phyloP scores from a whole-genome alignment of 2,797 vertebrate genomes.

The Gobionotothen gibberifrons region DNA sequence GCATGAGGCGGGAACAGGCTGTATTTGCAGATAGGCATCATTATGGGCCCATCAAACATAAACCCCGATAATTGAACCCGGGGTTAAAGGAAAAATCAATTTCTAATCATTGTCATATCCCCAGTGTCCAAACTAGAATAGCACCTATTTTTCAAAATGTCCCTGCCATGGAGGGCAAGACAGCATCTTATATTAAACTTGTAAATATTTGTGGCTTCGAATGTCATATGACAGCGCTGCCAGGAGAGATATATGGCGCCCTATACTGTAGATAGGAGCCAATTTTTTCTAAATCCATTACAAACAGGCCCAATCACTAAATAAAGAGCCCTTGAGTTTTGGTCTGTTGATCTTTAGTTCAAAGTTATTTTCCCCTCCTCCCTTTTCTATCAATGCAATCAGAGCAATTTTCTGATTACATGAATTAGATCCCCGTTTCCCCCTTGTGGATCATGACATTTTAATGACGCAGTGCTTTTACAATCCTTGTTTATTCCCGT shows the following conservation, averaged over 20 bases:
- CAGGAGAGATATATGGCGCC: constrained; percentile 49
- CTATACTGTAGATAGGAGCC: constrained; percentile 31
- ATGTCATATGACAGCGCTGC: constrained; percentile 44
- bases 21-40: constrained; percentile 68
- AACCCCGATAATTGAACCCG: constrained; percentile 78
- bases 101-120: constrained; percentile 82
- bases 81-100: constrained; percentile 79
- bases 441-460: constrained; percentile 62
- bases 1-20: constrained; percentile 42
- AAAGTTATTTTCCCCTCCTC: constrained; percentile 35
- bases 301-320: constrained; percentile 39
- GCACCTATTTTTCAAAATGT: constrained; percentile 63
- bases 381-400: constrained; percentile 48
- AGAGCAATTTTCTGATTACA: constrained; percentile 65
- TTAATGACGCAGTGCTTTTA: constrained; percentile 65
- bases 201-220: constrained; percentile 69
- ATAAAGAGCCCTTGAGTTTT: constrained; percentile 46
- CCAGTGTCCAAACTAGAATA: constrained; percentile 52
- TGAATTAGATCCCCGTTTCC: constrained; percentile 51
- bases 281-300: constrained; percentile 41
- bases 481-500: constrained; percentile 61
- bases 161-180: constrained; percentile 16
- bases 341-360: constrained; percentile 58
- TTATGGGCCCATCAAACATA: constrained; percentile 75
- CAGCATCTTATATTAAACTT: constrained; percentile 63